These are phyloP conservation scores for Notothenia coriiceps DNA, from an alignment of 2,113 vertebrate genomes.

Conservation along the genomic window DNA sequence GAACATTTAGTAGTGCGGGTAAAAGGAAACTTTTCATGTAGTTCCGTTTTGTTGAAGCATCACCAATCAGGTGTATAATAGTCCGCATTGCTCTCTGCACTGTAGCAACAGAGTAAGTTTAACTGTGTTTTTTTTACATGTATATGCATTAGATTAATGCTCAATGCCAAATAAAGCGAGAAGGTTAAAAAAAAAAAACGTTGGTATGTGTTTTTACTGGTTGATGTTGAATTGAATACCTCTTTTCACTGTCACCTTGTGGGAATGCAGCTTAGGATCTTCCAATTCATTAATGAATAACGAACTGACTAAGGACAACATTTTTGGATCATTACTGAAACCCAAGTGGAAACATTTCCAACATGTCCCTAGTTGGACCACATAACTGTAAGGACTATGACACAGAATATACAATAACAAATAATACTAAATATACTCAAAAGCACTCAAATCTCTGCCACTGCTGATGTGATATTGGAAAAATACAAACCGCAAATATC, in stretches of 20 bases:
- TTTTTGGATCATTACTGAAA: too few relatives aligned
- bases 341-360: too few relatives aligned
- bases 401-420: too few relatives aligned
- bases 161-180: slow-evolving; percentile 65
- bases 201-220: neutral
- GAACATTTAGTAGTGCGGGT: slow-evolving; percentile 10
- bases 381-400: too few relatives aligned
- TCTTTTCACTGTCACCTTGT: neutral
- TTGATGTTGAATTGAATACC: neutral
- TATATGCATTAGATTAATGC: slow-evolving; percentile 83
- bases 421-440: too few relatives aligned
- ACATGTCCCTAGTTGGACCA: too few relatives aligned
- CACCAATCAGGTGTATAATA: slow-evolving; percentile 46
- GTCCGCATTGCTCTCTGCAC: slow-evolving; percentile 39
- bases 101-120: slow-evolving; percentile 37
- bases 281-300: too few relatives aligned
- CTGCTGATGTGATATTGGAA: too few relatives aligned
- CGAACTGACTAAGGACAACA: too few relatives aligned
- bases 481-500: too few relatives aligned
- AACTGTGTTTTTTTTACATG: slow-evolving; percentile 57
- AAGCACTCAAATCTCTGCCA: too few relatives aligned
- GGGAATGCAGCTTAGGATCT: too few relatives aligned
- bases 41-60: slow-evolving; percentile 42
- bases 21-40: slow-evolving; percentile 27
- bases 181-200: slow-evolving; percentile 15